Conservation (phyloP, 2,888 invertebrate genomes). For the Pseudeuparius sepicola region DNA sequence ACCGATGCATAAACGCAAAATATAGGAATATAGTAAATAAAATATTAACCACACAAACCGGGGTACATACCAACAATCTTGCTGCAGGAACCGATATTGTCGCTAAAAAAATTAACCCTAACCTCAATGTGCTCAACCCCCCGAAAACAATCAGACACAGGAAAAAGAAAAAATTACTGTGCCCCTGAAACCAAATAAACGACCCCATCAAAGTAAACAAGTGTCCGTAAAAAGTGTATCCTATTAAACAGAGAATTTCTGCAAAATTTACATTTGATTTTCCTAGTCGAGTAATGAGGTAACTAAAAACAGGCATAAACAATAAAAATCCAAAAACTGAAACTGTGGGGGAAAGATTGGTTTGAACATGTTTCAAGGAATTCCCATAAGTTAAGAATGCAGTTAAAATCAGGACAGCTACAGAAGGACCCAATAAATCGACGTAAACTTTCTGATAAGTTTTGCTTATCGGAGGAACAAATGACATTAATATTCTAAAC, state of each 20-base stretch:
- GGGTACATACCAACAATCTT: slow-evolving; percentile 41
- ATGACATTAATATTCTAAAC: slow-evolving; percentile 36
- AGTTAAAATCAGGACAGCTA: slow-evolving; percentile 36
- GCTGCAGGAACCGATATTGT: slow-evolving; percentile 41
- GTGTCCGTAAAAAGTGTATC: slow-evolving; percentile 43
- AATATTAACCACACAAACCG: slow-evolving; percentile 39
- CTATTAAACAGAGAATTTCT: slow-evolving; percentile 39
- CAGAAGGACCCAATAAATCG: slow-evolving; percentile 40
- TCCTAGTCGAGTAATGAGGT: slow-evolving; percentile 32
- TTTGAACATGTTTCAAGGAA: slow-evolving; percentile 30
- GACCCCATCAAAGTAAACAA: slow-evolving; percentile 38
- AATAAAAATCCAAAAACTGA: slow-evolving; percentile 32
- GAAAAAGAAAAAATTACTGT: slow-evolving; percentile 41
- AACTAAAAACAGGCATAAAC: slow-evolving; percentile 35
- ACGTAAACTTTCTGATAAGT: slow-evolving; percentile 35
- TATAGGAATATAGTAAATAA: slow-evolving; percentile 43
- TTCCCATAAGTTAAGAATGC: slow-evolving; percentile 37
- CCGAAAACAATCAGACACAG: slow-evolving; percentile 39
- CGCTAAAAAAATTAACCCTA: slow-evolving; percentile 39
- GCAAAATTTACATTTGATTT: slow-evolving; percentile 33
- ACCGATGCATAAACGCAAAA: slow-evolving; percentile 45
- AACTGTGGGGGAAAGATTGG: slow-evolving; percentile 33
- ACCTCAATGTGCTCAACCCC: slow-evolving; percentile 40
- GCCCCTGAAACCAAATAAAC: slow-evolving; percentile 37
- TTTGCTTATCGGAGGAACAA: slow-evolving; percentile 37